phyloP scores from a whole-genome alignment of 1,140 invertebrate species.

The Drosophila nikananu region DNA sequence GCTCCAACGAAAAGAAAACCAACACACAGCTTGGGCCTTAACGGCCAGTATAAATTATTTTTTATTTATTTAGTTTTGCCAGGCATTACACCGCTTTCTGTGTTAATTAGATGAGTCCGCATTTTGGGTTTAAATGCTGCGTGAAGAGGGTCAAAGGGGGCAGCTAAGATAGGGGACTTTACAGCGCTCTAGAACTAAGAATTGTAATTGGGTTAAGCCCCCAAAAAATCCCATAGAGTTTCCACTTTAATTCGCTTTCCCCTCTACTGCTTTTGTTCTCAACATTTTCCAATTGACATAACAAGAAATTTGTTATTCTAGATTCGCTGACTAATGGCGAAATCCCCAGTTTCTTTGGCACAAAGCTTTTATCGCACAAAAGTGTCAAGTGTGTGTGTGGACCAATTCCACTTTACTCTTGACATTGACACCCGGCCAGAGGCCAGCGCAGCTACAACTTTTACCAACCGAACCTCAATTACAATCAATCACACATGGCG shows the following conservation, averaged over 20 bases:
- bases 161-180: neutral
- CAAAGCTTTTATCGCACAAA: constrained; percentile 49
- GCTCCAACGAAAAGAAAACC: constrained; percentile 47
- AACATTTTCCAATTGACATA: constrained; percentile 33
- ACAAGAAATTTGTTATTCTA: constrained; percentile 7
- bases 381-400: constrained; percentile 40
- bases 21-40: constrained; percentile 10
- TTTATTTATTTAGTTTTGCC: constrained; percentile 38
- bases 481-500: constrained; percentile 80
- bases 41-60: constrained; percentile 42
- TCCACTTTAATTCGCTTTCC: constrained; percentile 1
- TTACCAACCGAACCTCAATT: constrained; percentile 69
- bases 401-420: constrained; percentile 53
- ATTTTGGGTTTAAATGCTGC: constrained; percentile 24
- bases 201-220: constrained; percentile 24
- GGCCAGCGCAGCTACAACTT: constrained; percentile 52
- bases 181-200: neutral
- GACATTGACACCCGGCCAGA: constrained; percentile 64
- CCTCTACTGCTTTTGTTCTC: neutral
- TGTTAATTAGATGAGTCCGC: constrained; percentile 64
- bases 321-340: constrained; percentile 40
- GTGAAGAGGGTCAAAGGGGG: constrained; percentile 38
- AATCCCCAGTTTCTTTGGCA: constrained; percentile 5
- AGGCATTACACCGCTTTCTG: constrained; percentile 39
- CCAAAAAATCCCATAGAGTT: neutral